Evolutionary conservation across 53 echinoderm and acorn worm species (phyloP), one percentile per base, ranked within the genome.

Genomic region (Crossaster papposus): DNA sequence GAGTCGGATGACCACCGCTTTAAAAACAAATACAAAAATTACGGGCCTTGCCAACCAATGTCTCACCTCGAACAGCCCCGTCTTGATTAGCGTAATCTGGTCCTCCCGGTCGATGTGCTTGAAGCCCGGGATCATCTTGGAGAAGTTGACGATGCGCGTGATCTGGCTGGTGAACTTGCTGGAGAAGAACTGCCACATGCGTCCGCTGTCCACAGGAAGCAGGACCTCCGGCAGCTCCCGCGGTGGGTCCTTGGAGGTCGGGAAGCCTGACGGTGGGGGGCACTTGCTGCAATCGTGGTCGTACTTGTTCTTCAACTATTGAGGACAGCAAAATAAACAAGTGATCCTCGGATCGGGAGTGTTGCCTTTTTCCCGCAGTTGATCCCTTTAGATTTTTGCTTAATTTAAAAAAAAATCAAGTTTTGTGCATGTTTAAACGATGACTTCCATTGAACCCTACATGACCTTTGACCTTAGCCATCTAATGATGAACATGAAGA

Each of bases 91-190:
- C 7, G 98, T 97, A 72, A 97, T 96, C 88, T 97, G 98, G 78
- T 97, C 98, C 86, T 97, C 98, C 33, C 94, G 89, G 79, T 97
- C 94, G 23, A 97, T 91, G 78, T 93, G 91, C 90, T 95, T 96
- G 92, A 97, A 97, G 58, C 96, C 96, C 0, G 98, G 98, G 74
- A 97, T 97, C 93, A 96, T 93, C 87, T 96, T 98, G 36, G 96
- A 91, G 93, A 98, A 98, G 90, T 93, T 96, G 83, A 98, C 98
- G 64, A 98, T 98, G 24, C 98, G 90, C 23, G 98, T 98, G 89
- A 98, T 98, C 83, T 96, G 98, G 70, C 96, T 94, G 51, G 98
- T 98, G 91, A 98, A 98, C 89, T 98, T 98, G 92, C 91, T 96
- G 83, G 98, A 96, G 93, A 98, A 98, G 89, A 98, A 98, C 70